A percentile compares a stretch with the other conserved stretches of the same genome.
These are phyloP conservation scores for Portevinia maculata DNA, from an alignment of 2,888 invertebrate species.

Conservation along the genomic window DNA sequence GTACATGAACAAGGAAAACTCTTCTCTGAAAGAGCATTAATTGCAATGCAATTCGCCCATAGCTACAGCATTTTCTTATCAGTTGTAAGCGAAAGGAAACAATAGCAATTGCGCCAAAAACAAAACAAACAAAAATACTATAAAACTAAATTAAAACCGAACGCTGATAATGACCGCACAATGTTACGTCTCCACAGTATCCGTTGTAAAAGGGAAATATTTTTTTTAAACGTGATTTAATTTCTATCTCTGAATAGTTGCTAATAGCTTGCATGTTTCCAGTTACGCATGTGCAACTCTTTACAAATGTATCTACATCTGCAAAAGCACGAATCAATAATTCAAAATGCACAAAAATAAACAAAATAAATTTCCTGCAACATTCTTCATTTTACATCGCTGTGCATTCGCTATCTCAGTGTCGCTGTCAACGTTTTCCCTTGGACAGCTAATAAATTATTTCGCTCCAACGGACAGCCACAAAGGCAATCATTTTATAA, in stretches of 20 bases:
- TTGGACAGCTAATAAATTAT: constrained; percentile 65
- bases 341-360: constrained; percentile 23
- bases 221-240: constrained; percentile 25
- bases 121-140: constrained; percentile 6
- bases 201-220: constrained; percentile 9
- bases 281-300: constrained; percentile 53
- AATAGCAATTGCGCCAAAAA: constrained; percentile 29
- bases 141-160: background rate
- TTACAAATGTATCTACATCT: constrained; percentile 23
- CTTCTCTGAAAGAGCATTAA: background rate
- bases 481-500: constrained; percentile 42
- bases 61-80: constrained; percentile 30
- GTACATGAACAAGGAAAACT: background rate
- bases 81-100: constrained; percentile 14
- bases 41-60: constrained; percentile 9
- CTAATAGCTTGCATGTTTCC: background rate
- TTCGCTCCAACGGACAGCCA: constrained; percentile 55
- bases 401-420: constrained; percentile 9
- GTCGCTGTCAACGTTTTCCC: constrained; percentile 46
- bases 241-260: constrained; percentile 7
- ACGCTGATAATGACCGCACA: constrained; percentile 27
- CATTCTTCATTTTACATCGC: constrained; percentile 28
- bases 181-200: background rate
- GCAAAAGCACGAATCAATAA: constrained; percentile 30
- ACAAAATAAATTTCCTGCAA: constrained; percentile 44